Conservation (phyloP, 64 coral and sea anemone species). For the Actinia tenebrosa region DNA sequence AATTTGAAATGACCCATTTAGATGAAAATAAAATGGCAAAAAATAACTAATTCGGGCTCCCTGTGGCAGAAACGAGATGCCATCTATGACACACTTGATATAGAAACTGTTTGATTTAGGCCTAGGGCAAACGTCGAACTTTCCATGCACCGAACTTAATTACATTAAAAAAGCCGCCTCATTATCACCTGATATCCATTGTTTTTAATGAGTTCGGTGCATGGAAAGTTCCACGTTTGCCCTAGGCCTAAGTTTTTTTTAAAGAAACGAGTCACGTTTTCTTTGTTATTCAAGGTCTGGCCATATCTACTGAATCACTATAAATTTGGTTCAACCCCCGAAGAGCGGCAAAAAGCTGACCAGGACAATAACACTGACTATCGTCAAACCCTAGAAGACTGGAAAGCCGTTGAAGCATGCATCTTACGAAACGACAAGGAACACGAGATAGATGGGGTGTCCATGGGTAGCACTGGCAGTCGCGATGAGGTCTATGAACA, state of each 20-base stretch:
- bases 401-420: slow-evolving; percentile 79
- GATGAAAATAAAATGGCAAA: too few species aligned
- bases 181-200: too few species aligned
- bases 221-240: too few species aligned
- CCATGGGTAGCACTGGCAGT: slow-evolving; percentile 83
- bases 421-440: slow-evolving; percentile 71
- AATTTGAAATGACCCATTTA: too few species aligned
- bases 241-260: neutral
- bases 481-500: slow-evolving; percentile 92
- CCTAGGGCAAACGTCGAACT: too few species aligned
- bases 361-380: slow-evolving; percentile 41
- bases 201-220: too few species aligned
- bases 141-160: too few species aligned
- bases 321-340: slow-evolving; percentile 77
- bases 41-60: too few species aligned
- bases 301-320: slow-evolving; percentile 87
- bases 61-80: too few species aligned
- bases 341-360: slow-evolving; percentile 57
- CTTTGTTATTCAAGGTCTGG: slow-evolving; percentile 66
- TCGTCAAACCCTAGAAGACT: slow-evolving; percentile 57
- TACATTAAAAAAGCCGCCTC: too few species aligned
- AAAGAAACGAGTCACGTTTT: neutral
- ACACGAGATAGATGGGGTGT: slow-evolving; percentile 74
- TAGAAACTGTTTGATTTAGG: too few species aligned
- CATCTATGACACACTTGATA: too few species aligned